A percentile compares a stretch with the other conserved stretches of the same genome.
phyloP scores from a whole-genome alignment of 2,113 vertebrate genomes.

The Sinocyclocheilus anshuiensis region DNA sequence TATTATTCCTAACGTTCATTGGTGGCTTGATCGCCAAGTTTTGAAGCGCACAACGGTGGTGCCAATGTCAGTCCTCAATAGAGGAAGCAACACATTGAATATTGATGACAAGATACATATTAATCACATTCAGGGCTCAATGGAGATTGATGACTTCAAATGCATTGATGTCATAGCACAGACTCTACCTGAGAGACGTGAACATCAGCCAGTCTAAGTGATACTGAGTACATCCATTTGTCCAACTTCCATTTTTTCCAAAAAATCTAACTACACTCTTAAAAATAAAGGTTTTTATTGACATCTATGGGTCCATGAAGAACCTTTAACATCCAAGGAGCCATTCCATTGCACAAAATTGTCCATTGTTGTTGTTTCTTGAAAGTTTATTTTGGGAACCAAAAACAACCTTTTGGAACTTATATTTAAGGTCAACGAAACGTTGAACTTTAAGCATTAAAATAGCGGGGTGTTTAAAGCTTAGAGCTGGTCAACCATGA shows the following conservation, averaged over 20 bases:
- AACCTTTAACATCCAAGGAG: not conserved
- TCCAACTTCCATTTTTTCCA: not conserved
- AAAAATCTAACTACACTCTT: not conserved
- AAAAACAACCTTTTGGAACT: not conserved
- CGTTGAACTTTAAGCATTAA: not conserved
- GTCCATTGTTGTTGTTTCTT: not conserved
- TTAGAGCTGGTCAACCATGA: no score
- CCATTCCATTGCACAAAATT: not conserved
- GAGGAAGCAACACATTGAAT: not conserved
- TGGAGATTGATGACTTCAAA: conserved; percentile 19
- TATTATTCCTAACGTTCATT: not conserved
- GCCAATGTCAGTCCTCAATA: not conserved
- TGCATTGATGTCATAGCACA: not conserved
- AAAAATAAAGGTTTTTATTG: not conserved
- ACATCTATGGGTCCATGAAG: not conserved
- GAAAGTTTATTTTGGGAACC: not conserved
- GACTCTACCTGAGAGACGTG: not conserved
- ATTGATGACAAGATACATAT: conserved; percentile 12
- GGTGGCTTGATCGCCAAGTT: not conserved
- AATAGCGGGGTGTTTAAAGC: no score
- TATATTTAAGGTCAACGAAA: no score
- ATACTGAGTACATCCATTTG: not conserved
- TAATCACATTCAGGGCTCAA: not conserved
- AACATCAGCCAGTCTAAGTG: not conserved
- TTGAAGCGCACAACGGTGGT: not conserved